Base-by-base conservation (phyloP, 2,888 invertebrate species). In the Sinelater perroti region DNA sequence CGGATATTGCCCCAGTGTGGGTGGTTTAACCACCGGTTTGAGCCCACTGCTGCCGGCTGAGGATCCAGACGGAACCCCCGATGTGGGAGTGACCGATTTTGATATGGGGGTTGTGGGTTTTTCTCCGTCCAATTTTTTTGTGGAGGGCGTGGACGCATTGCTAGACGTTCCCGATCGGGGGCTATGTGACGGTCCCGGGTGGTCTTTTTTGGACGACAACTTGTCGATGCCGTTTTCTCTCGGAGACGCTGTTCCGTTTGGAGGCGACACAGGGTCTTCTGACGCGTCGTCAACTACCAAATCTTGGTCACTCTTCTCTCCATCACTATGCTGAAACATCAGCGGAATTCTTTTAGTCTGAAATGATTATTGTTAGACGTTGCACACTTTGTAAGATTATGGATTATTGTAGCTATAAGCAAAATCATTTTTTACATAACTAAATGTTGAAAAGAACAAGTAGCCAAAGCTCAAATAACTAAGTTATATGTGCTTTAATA, bases 261-360 rank as follows among this genome's bases (percentile, higher is more conserved):
- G 87, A 1, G 93, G 91, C 45, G 93, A 92, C 46, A 89, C 87
- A 5, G 92, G 92, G 72, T 93, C 94, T 80, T 95, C 95, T 67
- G 93, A 93, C 46, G 94, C 94, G 71, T 93, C 96, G 78, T 97
- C 97, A 18, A 97, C 96, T 61, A 97, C 96, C 69, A 97, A 80
- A 75, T 96, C 95, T 82, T 94, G 91, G 74, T 95, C 93, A 73
- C 89, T 90, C 77, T 92, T 92, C 75, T 91, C 91, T 51, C 89
- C 91, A 75, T 91, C 91, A 75, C 89, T 90, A 72, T 89, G 89
- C 87, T 87, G 79, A 62, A 79, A 71, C 4, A 52, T 38, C 30
- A 56, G 30, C 30, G 45, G 26, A 45, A 36, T 35, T 50, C 24
- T 28, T 51, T 51, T 44, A 50, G 14, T 21, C 40, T 52, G 52